A percentile compares a stretch with the other conserved stretches of the same genome.
phyloP scores from a whole-genome alignment of 2,797 vertebrate species.

The Squalus acanthias region DNA sequence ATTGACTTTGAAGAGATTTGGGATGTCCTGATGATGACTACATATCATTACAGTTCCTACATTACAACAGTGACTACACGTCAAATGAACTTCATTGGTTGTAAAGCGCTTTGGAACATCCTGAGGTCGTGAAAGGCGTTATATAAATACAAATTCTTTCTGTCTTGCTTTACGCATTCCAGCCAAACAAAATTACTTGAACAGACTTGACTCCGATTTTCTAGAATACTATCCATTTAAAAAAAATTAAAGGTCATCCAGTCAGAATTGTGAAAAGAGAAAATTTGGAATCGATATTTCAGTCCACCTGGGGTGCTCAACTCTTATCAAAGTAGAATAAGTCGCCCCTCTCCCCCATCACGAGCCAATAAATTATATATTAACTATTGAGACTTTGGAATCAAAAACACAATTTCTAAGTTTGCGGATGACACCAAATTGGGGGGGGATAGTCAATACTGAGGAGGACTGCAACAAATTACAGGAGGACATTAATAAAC shows the following conservation, averaged over 20 bases:
- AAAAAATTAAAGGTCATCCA: background rate
- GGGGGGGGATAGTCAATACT: no score
- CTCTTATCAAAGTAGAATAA: background rate
- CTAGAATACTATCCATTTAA: background rate
- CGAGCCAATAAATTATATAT: background rate
- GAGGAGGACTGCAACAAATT: no score
- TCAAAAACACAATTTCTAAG: no score
- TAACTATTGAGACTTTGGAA: no score
- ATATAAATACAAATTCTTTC: background rate
- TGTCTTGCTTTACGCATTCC: background rate
- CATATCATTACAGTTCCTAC: background rate
- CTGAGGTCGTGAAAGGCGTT: background rate
- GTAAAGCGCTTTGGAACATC: background rate
- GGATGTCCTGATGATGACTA: background rate
- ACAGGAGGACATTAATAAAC: no score
- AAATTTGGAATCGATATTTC: background rate
- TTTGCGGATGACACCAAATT: no score
- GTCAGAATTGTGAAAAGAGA: background rate
- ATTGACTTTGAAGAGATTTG: background rate
- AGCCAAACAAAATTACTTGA: background rate
- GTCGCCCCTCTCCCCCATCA: background rate
- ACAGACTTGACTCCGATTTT: background rate
- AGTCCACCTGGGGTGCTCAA: no score
- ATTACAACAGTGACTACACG: background rate
- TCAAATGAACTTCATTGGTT: background rate